phyloP scores from a whole-genome alignment of 2,797 vertebrate species.

The Furcifer pardalis region DNA sequence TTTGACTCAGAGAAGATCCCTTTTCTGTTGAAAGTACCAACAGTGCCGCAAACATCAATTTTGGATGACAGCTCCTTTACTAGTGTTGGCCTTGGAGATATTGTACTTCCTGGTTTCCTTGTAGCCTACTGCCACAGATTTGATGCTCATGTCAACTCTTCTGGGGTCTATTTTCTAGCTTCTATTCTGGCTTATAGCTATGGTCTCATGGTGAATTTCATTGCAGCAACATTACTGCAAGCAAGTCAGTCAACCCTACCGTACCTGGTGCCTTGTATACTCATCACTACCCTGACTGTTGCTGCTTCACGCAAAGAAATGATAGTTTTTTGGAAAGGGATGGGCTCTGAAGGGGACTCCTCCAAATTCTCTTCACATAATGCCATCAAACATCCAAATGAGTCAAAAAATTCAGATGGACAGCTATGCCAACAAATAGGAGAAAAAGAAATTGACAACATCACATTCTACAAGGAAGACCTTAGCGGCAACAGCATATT shows the following conservation, averaged over 20 bases:
- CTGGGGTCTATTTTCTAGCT: constrained; percentile 84
- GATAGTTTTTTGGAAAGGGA: constrained; percentile 84
- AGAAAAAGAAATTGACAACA: neutral
- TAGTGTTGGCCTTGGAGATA: constrained; percentile 85
- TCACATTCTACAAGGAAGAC: constrained; percentile 15
- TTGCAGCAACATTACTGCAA: constrained; percentile 83
- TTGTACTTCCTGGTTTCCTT: constrained; percentile 84
- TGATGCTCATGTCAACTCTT: constrained; percentile 80
- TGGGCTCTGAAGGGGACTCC: constrained; percentile 73
- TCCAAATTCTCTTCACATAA: neutral
- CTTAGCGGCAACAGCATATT: neutral
- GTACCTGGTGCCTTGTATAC: constrained; percentile 86
- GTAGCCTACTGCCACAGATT: constrained; percentile 87
- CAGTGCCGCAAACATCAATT: constrained; percentile 78
- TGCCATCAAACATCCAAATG: neutral
- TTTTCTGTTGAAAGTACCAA: constrained; percentile 87
- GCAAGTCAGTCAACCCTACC: constrained; percentile 87
- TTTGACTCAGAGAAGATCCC: constrained; percentile 85
- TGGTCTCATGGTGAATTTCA: constrained; percentile 85
- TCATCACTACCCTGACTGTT: constrained; percentile 84
- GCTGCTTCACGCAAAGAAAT: constrained; percentile 83
- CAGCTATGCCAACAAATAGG: constrained; percentile 6
- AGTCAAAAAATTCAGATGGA: constrained; percentile 1
- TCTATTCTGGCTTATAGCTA: constrained; percentile 84
- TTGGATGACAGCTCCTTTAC: constrained; percentile 84